phyloP scores from a whole-genome alignment of 1,140 invertebrate genomes.

The Yoshiicerus persimilis region DNA sequence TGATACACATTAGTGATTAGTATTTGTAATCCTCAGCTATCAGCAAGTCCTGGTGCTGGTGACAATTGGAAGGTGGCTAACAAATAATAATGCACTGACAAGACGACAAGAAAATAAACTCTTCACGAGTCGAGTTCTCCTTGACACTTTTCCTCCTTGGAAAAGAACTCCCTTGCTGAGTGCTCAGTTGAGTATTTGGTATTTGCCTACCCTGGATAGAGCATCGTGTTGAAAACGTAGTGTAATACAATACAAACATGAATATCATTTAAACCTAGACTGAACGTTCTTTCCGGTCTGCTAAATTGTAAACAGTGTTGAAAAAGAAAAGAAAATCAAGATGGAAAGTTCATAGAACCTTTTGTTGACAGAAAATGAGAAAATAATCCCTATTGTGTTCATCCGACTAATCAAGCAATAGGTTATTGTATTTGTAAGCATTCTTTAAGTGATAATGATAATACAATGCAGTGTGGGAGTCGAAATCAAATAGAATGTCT shows the following conservation, averaged over 20 bases:
- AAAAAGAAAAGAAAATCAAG: not conserved
- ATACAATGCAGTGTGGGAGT: not conserved
- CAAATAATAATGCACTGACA: not conserved
- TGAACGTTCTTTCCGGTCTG: not conserved
- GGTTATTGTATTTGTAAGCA: not conserved
- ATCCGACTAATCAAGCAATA: not conserved
- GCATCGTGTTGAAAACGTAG: not conserved
- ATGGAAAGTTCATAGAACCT: constrained; percentile 1
- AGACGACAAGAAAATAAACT: not conserved
- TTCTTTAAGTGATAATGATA: not conserved
- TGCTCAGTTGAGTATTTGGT: not conserved
- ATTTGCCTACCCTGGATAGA: not conserved
- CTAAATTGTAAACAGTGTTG: constrained; percentile 2
- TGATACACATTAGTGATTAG: not conserved
- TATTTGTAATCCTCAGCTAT: not conserved
- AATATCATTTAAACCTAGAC: not conserved
- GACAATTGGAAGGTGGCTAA: not conserved
- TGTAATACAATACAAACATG: too few species aligned
- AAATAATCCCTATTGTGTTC: constrained; percentile 6
- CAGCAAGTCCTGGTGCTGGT: not conserved
- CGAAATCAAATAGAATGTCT: not conserved
- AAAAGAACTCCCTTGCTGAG: not conserved
- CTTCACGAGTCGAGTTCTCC: not conserved
- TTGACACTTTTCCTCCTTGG: not conserved
- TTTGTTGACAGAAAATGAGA: constrained; percentile 1